Conservation (phyloP, 92 coral and sea anemone genomes). For the Siderastrea siderea region DNA sequence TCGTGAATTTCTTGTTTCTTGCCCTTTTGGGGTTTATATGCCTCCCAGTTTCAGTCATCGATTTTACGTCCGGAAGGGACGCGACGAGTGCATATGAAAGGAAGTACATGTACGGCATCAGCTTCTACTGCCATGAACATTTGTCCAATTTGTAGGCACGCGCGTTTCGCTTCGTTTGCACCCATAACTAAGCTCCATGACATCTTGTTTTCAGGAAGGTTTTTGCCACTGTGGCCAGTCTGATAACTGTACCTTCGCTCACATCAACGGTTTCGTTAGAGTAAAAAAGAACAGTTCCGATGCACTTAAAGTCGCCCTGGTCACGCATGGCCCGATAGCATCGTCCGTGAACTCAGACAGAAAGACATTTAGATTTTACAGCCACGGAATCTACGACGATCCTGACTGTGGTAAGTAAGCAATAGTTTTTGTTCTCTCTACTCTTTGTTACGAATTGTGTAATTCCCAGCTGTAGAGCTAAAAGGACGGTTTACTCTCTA, state of each 20-base stretch:
- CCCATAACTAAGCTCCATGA: no score
- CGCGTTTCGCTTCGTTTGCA: no score
- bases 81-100: no score
- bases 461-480: neutral
- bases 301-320: slow-evolving; percentile 83
- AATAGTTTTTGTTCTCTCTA: neutral
- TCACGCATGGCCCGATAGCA: slow-evolving; percentile 93
- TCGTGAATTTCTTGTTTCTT: no score
- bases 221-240: slow-evolving; percentile 89
- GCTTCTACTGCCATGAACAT: no score
- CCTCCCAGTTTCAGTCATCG: no score
- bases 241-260: slow-evolving; percentile 82
- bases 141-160: no score
- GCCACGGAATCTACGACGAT: slow-evolving; percentile 93
- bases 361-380: slow-evolving; percentile 91
- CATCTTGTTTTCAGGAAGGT: slow-evolving; percentile 76
- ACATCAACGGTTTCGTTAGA: slow-evolving; percentile 78
- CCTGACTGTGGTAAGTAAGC: slow-evolving; percentile 80
- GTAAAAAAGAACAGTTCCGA: slow-evolving; percentile 83
- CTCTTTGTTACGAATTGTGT: neutral
- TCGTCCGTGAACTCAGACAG: slow-evolving; percentile 93
- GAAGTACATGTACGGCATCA: no score
- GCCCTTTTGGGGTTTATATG: no score
- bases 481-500: no score
- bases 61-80: no score